Conservation (phyloP, 1,140 invertebrate genomes). For the Anoplolepis gracilipes region DNA sequence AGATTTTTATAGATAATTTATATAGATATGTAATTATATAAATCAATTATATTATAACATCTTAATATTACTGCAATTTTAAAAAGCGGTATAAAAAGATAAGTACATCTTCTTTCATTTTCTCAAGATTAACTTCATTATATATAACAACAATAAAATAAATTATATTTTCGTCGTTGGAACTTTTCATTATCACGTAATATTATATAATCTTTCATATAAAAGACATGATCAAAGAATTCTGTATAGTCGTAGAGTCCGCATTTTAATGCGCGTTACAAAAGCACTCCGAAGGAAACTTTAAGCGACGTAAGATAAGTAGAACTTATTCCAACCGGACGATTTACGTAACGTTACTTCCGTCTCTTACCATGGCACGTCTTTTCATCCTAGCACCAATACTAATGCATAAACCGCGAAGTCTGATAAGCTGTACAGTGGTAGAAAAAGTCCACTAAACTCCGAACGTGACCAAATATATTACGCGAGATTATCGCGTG, state of each 20-base stretch:
- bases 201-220: background rate
- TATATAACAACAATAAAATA: background rate
- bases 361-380: conserved; percentile 41
- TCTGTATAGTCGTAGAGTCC: conserved; percentile 25
- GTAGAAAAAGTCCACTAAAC: conserved; percentile 37
- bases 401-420: conserved; percentile 47
- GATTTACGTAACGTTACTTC: conserved; percentile 66
- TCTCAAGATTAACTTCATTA: background rate
- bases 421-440: conserved; percentile 61
- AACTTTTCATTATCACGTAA: background rate
- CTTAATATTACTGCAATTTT: background rate
- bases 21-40: background rate
- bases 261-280: conserved; percentile 63
- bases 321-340: conserved; percentile 53
- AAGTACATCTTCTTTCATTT: background rate
- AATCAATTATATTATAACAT: background rate
- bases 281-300: conserved; percentile 30
- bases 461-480: conserved; percentile 63
- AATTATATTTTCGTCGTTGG: background rate
- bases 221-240: conserved; percentile 3
- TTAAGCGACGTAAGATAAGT: conserved; percentile 56
- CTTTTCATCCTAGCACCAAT: conserved; percentile 51
- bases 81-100: background rate
- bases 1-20: background rate
- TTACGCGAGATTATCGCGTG: background rate